phyloP scores from a whole-genome alignment of 2,797 vertebrate genomes.

The Lindbergichthys nudifrons region DNA sequence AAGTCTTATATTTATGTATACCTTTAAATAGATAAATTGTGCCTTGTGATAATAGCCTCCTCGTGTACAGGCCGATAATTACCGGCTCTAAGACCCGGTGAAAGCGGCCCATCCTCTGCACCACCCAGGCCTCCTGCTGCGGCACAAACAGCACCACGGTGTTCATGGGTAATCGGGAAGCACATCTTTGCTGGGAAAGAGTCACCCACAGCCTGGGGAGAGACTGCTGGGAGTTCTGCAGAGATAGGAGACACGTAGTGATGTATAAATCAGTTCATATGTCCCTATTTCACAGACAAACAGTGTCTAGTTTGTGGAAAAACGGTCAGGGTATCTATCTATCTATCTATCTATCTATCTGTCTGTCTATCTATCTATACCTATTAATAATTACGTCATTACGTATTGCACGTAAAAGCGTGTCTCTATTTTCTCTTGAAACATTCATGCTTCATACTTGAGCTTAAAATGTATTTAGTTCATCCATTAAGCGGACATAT shows the following conservation, averaged over 20 bases:
- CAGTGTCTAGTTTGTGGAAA: too few relatives aligned
- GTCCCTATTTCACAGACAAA: background rate
- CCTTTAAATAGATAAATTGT: constrained; percentile 43
- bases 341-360: too few relatives aligned
- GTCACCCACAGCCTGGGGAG: background rate
- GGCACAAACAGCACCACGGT: constrained; percentile 90
- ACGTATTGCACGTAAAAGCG: background rate
- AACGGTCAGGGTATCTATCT: too few relatives aligned
- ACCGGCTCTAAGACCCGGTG: constrained; percentile 72
- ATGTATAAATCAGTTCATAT: background rate
- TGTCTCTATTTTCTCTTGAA: too few relatives aligned
- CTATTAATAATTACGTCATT: background rate
- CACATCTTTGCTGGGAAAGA: background rate
- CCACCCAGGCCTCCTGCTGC: constrained; percentile 92
- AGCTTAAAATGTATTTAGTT: too few relatives aligned
- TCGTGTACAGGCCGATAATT: background rate
- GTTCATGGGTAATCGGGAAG: constrained; percentile 84
- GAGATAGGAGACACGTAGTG: background rate
- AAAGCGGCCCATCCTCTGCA: constrained; percentile 92
- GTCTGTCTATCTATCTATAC: too few relatives aligned
- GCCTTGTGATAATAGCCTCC: constrained; percentile 27
- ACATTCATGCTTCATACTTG: too few relatives aligned
- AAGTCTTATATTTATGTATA: background rate
- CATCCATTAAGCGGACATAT: too few relatives aligned
- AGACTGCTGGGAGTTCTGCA: constrained; percentile 2